A percentile compares a stretch with the other conserved stretches of the same genome.
Conservation (phyloP, 2,888 invertebrate genomes). For the Oscheius myriophilus region DNA sequence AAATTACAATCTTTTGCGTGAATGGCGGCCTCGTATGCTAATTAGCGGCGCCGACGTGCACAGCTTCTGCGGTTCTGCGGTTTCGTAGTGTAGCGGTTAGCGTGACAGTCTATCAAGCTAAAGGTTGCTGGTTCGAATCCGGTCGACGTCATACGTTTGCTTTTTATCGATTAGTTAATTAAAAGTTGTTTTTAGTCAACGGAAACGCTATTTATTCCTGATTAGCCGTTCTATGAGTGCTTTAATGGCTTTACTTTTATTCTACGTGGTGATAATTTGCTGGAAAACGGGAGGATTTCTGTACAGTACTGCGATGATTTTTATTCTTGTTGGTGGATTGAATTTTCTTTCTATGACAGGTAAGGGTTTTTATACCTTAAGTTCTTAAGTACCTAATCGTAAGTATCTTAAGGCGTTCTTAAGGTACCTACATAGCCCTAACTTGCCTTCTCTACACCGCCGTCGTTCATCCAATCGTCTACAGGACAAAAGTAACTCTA, state of each 20-base stretch:
- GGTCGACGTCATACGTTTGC: constrained; percentile 41
- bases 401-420: constrained; percentile 1
- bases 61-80: background rate
- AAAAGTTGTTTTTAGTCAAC: constrained; percentile 50
- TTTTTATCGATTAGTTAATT: background rate
- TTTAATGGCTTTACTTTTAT: constrained; percentile 56
- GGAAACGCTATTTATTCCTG: constrained; percentile 62
- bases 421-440: constrained; percentile 61
- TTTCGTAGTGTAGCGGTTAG: constrained; percentile 47
- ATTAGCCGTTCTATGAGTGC: constrained; percentile 59
- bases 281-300: constrained; percentile 63
- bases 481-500: constrained; percentile 52
- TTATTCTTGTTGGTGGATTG: constrained; percentile 59
- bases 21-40: too few relatives aligned
- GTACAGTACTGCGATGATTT: constrained; percentile 63
- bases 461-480: constrained; percentile 62
- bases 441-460: constrained; percentile 63
- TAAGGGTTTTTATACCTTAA: constrained; percentile 8
- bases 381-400: background rate
- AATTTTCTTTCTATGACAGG: constrained; percentile 61
- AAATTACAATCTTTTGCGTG: background rate
- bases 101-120: constrained; percentile 56
- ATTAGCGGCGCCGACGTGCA: too few relatives aligned
- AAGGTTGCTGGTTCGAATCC: constrained; percentile 55
- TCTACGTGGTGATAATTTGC: constrained; percentile 63